These are phyloP conservation scores for Odontothrips loti DNA, from an alignment of 2,888 invertebrate genomes.

Conservation along the genomic window DNA sequence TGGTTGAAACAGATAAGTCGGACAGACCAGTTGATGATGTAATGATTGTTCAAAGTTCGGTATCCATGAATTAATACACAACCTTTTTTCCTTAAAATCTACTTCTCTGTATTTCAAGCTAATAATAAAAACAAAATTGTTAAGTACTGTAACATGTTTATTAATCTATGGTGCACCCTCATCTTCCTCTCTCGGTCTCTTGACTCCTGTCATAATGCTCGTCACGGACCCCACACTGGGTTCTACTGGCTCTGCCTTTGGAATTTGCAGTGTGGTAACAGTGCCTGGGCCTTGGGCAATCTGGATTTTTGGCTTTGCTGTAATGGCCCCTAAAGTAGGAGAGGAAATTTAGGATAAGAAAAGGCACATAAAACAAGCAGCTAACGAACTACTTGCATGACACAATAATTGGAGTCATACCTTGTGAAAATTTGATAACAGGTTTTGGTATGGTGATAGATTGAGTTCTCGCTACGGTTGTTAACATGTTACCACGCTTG, in stretches of 20 bases:
- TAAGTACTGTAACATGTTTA: background rate
- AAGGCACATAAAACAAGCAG: background rate
- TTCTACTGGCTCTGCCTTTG: background rate
- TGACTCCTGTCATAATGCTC: background rate
- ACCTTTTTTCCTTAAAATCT: background rate
- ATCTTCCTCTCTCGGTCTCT: background rate
- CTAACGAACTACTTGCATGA: background rate
- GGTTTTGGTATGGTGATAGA: slow-evolving; percentile 71
- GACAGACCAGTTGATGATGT: slow-evolving; percentile 89
- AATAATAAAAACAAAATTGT: background rate
- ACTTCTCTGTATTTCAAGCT: background rate
- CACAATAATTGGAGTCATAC: slow-evolving; percentile 38
- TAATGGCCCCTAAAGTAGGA: background rate
- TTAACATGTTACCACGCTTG: slow-evolving; percentile 50
- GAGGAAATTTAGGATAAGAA: background rate
- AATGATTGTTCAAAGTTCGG: slow-evolving; percentile 56
- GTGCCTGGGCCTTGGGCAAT: background rate
- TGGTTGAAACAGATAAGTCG: slow-evolving; percentile 89
- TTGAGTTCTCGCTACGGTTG: slow-evolving; percentile 59
- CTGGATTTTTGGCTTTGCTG: background rate
- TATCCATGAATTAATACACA: slow-evolving; percentile 29
- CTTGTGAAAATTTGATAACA: slow-evolving; percentile 63
- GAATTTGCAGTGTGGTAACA: background rate
- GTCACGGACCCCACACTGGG: background rate
- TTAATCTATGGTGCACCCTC: background rate